phyloP scores from a whole-genome alignment of 2,888 invertebrate genomes.

The Rhynchonema sp. region DNA sequence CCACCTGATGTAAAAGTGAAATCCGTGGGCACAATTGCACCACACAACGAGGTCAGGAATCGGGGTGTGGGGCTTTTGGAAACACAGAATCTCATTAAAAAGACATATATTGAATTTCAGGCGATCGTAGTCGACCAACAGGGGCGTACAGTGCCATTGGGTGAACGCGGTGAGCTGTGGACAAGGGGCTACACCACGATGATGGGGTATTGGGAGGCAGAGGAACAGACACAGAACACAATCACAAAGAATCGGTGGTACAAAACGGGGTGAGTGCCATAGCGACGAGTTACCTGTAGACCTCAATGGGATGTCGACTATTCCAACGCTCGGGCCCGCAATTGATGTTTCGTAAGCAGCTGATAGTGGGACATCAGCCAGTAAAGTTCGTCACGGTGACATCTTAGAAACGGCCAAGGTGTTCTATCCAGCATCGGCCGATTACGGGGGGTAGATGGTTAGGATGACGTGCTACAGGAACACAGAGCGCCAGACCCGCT shows the following conservation, averaged over 20 bases:
- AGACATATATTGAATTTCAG: conserved; percentile 8
- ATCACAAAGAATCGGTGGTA: conserved; percentile 54
- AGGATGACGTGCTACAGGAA: no score
- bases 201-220: conserved; percentile 60
- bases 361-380: no score
- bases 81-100: no score
- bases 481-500: no score
- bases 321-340: not conserved
- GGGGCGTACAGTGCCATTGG: conserved; percentile 47
- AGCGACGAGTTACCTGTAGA: not conserved
- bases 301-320: not conserved
- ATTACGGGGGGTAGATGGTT: no score
- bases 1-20: conserved; percentile 28
- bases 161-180: conserved; percentile 52
- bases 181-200: conserved; percentile 55
- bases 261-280: conserved; percentile 49
- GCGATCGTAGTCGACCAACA: conserved; percentile 39
- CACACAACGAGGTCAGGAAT: conserved; percentile 7
- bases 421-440: no score
- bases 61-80: no score
- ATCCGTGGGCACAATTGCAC: conserved; percentile 6
- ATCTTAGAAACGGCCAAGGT: no score
- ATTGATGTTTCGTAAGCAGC: no score
- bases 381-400: no score
- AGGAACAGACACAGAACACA: conserved; percentile 48